A percentile compares a stretch with the other conserved stretches of the same genome.
phyloP scores from a whole-genome alignment of 2,113 vertebrate genomes.

The Vimba vimba region DNA sequence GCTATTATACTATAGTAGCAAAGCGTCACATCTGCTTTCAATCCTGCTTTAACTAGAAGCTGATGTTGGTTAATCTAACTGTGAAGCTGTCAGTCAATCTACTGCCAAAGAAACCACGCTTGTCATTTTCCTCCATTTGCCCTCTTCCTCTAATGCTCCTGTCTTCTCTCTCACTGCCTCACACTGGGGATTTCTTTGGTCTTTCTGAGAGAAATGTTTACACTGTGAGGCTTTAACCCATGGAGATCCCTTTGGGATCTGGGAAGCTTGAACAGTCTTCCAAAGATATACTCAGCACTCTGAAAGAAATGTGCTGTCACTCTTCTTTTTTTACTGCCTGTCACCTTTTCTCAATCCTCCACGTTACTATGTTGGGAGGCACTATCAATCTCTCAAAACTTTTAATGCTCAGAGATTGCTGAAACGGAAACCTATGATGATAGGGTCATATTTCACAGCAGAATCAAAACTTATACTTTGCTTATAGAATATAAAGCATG shows the following conservation, averaged over 20 bases:
- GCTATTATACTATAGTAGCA: constrained; percentile 67
- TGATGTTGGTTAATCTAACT: constrained; percentile 64
- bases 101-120: constrained; percentile 52
- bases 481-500: background rate
- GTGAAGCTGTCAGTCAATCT: constrained; percentile 72
- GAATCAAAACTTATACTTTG: background rate
- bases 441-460: background rate
- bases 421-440: no score
- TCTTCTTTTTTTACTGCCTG: constrained; percentile 18
- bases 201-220: constrained; percentile 48
- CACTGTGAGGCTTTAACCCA: constrained; percentile 38
- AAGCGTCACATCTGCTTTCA: constrained; percentile 74
- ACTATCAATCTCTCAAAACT: no score
- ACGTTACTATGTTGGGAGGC: background rate
- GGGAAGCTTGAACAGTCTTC: constrained; percentile 35
- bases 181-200: constrained; percentile 31
- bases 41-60: constrained; percentile 69
- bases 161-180: constrained; percentile 7
- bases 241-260: constrained; percentile 25
- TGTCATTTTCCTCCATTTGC: constrained; percentile 4
- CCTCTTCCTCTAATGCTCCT: background rate
- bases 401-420: no score
- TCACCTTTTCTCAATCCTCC: constrained; percentile 5
- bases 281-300: background rate
- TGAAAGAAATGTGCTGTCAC: constrained; percentile 35